These are phyloP conservation scores for Sarotherodon lohbergeri DNA, from an alignment of 2,113 vertebrate genomes.

Conservation along the genomic window DNA sequence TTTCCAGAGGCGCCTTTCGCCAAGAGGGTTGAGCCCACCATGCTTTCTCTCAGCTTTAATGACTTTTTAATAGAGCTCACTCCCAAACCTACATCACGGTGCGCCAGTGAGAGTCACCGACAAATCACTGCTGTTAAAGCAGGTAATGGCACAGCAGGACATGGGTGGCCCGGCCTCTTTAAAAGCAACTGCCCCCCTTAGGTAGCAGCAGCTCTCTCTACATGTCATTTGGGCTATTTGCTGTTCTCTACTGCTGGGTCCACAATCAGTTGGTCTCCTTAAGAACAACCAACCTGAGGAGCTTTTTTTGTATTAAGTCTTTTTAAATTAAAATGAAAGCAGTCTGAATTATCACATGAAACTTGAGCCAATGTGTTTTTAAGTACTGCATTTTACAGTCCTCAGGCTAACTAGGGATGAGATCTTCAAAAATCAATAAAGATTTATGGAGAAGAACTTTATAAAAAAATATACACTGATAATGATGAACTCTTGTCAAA, in stretches of 20 bases:
- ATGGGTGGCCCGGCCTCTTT: constrained; percentile 40
- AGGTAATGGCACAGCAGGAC: constrained; percentile 56
- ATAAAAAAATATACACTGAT: neutral
- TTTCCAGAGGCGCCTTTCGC: constrained; percentile 69
- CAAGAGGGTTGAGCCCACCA: constrained; percentile 60
- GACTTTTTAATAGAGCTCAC: constrained; percentile 76
- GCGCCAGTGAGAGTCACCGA: constrained; percentile 49
- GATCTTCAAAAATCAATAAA: neutral
- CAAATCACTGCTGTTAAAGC: constrained; percentile 65
- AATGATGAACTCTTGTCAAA: neutral
- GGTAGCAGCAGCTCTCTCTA: constrained; percentile 2
- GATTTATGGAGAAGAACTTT: neutral
- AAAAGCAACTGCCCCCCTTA: constrained; percentile 7
- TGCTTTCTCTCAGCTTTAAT: constrained; percentile 72
- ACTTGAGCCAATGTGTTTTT: neutral
- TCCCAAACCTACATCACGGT: constrained; percentile 55
- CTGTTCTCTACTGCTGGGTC: neutral
- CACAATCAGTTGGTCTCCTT: neutral
- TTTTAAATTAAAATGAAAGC: neutral
- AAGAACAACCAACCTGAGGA: neutral
- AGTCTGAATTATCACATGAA: neutral
- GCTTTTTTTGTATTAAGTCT: neutral
- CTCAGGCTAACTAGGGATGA: neutral
- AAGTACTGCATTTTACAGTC: neutral
- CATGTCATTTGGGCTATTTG: neutral